phyloP scores from a whole-genome alignment of 2,888 invertebrate genomes.

The Eilema caniola region DNA sequence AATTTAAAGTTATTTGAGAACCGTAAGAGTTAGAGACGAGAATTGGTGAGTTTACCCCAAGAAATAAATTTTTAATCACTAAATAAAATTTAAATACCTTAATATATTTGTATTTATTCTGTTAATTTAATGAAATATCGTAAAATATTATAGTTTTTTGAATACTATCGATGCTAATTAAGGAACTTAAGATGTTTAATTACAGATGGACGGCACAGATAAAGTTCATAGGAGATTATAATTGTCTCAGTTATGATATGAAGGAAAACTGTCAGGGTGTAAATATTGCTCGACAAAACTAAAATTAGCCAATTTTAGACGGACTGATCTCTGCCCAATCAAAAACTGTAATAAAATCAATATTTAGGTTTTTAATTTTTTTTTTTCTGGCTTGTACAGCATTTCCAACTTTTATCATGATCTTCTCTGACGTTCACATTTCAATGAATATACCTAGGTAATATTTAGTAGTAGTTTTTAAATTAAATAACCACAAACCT shows the following conservation, averaged over 20 bases:
- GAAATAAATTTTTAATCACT: conserved; percentile 18
- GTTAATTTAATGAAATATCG: conserved; percentile 18
- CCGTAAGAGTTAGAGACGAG: conserved; percentile 17
- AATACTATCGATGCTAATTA: conserved; percentile 21
- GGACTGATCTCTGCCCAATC: background rate
- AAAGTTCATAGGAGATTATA: background rate
- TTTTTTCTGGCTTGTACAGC: no score
- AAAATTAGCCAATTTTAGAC: background rate
- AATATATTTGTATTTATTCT: conserved; percentile 14
- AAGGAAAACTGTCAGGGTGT: no score
- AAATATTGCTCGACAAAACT: background rate
- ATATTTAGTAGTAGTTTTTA: no score
- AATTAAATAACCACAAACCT: background rate
- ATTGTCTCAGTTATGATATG: conserved; percentile 4
- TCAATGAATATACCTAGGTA: no score
- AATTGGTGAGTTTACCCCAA: conserved; percentile 18
- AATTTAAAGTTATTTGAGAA: conserved; percentile 30
- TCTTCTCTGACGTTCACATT: no score
- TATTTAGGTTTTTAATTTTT: no score
- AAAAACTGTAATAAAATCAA: no score
- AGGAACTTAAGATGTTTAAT: conserved; percentile 16
- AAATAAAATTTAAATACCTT: conserved; percentile 13
- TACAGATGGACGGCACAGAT: conserved; percentile 6
- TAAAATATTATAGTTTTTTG: conserved; percentile 10
- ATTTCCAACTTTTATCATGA: no score